Percentiles rank a stretch among this genome's conserved stretches.
Evolutionary conservation across 2,888 invertebrate genomes (phyloP).

Genomic region (Diabrotica balteata): DNA sequence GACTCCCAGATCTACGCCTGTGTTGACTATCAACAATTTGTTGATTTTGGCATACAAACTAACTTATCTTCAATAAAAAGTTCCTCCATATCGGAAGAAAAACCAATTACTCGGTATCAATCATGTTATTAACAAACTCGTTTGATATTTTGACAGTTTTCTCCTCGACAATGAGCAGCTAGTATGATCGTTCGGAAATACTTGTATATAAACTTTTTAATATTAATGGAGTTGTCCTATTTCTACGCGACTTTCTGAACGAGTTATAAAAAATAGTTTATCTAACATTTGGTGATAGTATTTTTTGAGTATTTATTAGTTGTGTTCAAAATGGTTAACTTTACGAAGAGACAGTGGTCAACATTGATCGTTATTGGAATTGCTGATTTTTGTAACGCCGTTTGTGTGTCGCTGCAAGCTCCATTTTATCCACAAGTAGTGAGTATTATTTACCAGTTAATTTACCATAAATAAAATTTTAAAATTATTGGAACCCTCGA

Average conservation of each 20-base stretch:
- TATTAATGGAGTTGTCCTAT: conserved; percentile 54
- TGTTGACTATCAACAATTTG: too few species aligned
- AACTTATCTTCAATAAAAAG: too few species aligned
- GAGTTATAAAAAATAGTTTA: background rate
- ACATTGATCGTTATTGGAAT: conserved; percentile 80
- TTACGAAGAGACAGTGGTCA: conserved; percentile 78
- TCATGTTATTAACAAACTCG: too few species aligned
- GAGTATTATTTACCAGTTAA: conserved; percentile 48
- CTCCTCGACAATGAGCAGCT: background rate
- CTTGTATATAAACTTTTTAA: conserved; percentile 55
- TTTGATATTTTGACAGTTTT: too few species aligned
- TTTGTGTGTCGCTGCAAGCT: conserved; percentile 84
- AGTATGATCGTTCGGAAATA: conserved; percentile 55
- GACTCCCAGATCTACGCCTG: too few species aligned
- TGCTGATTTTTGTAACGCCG: conserved; percentile 84
- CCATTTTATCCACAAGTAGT: conserved; percentile 88
- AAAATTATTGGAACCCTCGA: too few species aligned
- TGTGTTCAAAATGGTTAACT: conserved; percentile 65
- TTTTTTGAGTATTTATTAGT: too few species aligned
- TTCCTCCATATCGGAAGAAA: too few species aligned
- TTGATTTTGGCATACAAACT: too few species aligned
- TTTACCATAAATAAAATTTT: too few species aligned
- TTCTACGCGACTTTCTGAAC: conserved; percentile 41
- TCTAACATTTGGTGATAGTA: background rate
- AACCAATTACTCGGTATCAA: too few species aligned